These are phyloP conservation scores for Gymnocephalus cernua DNA, from an alignment of 2,113 vertebrate species.

Conservation along the genomic window DNA sequence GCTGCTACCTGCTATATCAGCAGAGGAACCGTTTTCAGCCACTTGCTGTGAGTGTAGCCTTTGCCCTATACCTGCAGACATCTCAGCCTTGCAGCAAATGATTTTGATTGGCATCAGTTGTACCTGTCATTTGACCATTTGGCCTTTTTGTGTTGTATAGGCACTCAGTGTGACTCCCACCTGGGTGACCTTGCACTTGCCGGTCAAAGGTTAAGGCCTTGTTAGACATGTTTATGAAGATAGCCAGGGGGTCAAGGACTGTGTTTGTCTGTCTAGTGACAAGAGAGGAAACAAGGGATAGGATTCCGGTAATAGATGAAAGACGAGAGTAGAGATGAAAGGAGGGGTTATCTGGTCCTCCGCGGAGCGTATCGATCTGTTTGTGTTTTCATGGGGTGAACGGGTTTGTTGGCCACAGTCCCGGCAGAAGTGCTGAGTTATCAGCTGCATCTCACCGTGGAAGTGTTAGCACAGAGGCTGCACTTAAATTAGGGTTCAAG, in stretches of 20 bases:
- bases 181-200: constrained; percentile 43
- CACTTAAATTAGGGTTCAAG: constrained; percentile 50
- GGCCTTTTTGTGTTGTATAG: constrained; percentile 18
- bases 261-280: constrained; percentile 69
- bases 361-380: constrained; percentile 76
- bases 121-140: constrained; percentile 46
- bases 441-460: constrained; percentile 49
- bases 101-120: not conserved
- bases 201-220: constrained; percentile 63
- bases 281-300: constrained; percentile 76
- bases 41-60: not conserved
- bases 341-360: constrained; percentile 72
- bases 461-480: constrained; percentile 54
- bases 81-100: not conserved
- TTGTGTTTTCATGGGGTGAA: constrained; percentile 77
- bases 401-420: constrained; percentile 77
- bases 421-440: constrained; percentile 77
- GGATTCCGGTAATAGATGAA: constrained; percentile 81
- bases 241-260: constrained; percentile 61
- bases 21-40: not conserved
- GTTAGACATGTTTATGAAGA: constrained; percentile 64
- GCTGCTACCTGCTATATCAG: not conserved
- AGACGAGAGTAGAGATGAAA: constrained; percentile 77
- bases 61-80: not conserved
- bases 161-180: constrained; percentile 32